Conservation (phyloP, 1,140 invertebrate species). For the Adoxophyes honmai region DNA sequence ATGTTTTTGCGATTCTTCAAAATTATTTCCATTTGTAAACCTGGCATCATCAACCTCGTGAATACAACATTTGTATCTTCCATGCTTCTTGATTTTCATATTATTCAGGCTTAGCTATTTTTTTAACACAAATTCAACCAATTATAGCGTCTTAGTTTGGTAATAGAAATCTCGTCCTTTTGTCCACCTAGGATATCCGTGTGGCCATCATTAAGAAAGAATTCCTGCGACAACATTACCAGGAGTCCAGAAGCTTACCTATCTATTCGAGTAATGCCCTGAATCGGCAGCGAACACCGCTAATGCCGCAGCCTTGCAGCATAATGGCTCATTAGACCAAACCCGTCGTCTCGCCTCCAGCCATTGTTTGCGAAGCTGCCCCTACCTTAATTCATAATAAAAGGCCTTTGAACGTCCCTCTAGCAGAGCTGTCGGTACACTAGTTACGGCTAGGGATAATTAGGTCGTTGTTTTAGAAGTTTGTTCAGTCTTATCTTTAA, state of each 20-base stretch:
- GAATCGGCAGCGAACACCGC: constrained; percentile 22
- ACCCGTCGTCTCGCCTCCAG: constrained; percentile 34
- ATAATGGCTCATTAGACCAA: constrained; percentile 62
- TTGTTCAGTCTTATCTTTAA: not conserved
- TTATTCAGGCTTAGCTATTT: no score
- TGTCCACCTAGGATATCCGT: no score
- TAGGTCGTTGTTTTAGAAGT: not conserved
- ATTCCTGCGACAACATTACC: no score
- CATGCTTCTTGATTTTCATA: no score
- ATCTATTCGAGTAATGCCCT: not conserved
- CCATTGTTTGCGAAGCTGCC: constrained; percentile 54
- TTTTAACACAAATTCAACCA: no score
- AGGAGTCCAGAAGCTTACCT: not conserved
- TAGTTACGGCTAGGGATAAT: constrained; percentile 5
- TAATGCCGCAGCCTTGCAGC: constrained; percentile 31
- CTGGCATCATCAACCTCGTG: no score
- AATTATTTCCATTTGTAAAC: no score
- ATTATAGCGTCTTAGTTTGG: no score
- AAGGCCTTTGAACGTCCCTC: constrained; percentile 33
- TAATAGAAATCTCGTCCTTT: no score
- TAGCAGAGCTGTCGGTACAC: constrained; percentile 8
- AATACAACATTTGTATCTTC: no score
- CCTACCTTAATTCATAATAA: constrained; percentile 43
- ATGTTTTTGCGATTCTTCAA: no score
- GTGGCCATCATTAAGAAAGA: no score